Percentiles rank a stretch among this genome's conserved stretches.
phyloP scores from a whole-genome alignment of 2,888 invertebrate genomes.

The Agrotis ipsilon region DNA sequence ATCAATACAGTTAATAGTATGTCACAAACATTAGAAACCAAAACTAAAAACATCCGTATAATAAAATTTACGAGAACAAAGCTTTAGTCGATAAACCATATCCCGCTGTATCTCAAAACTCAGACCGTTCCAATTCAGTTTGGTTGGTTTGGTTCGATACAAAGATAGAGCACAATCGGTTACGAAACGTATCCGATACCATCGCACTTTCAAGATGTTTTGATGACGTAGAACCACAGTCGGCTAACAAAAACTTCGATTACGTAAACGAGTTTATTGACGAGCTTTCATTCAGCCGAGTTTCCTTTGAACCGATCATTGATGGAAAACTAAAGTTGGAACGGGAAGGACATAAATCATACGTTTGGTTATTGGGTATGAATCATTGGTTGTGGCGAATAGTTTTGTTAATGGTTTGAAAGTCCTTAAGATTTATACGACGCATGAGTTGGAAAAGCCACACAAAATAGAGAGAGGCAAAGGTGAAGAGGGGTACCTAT shows the following conservation, averaged over 20 bases:
- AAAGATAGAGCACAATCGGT: conserved; percentile 77
- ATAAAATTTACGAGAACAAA: too few species aligned
- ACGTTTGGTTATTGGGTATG: conserved; percentile 6
- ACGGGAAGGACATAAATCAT: conserved; percentile 36
- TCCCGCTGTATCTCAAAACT: conserved; percentile 55
- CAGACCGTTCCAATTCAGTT: conserved; percentile 70
- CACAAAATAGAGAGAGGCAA: neutral
- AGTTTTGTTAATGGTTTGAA: neutral
- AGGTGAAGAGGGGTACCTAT: too few species aligned
- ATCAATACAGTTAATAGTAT: too few species aligned
- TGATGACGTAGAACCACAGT: conserved; percentile 77
- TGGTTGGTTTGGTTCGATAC: conserved; percentile 72
- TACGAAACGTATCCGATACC: conserved; percentile 84
- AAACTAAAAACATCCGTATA: too few species aligned
- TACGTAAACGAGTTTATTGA: conserved; percentile 81
- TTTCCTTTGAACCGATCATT: conserved; percentile 52
- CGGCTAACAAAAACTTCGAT: conserved; percentile 80
- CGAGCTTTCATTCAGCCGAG: conserved; percentile 76
- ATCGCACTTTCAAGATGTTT: conserved; percentile 85
- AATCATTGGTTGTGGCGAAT: conserved; percentile 4
- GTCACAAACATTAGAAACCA: too few species aligned
- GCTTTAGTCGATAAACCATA: neutral
- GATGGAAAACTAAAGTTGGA: conserved; percentile 45
- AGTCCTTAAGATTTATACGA: neutral
- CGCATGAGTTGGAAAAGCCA: too few species aligned